Base-by-base conservation (phyloP, 2,797 vertebrate genomes). In the Parauchenoglanis ngamensis region DNA sequence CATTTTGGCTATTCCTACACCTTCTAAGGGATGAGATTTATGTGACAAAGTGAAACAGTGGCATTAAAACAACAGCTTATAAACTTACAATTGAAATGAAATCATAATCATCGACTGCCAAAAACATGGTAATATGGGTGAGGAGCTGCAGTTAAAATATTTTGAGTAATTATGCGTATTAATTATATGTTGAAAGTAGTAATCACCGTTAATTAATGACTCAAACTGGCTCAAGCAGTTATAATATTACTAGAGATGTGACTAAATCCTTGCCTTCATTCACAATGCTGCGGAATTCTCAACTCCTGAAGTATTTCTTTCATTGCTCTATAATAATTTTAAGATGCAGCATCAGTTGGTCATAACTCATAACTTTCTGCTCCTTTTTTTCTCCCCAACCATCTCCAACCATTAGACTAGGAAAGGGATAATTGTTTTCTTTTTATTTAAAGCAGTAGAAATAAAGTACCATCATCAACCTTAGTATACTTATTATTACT, bases 41-140 rank as follows among this genome's bases (percentile, higher is more conserved):
- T 11, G 13, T 8, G 8, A 4, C 8, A 67, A 63, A 63, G n/a
- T 12, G 0, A 52, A 83, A 83, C 3, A 13, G 1, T 12, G 19
- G 80, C 46, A 21, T 83, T 65, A 49, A 82, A 82, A 12, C 56
- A 59, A 59, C 3, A 59, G 56, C 78, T 80, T 56, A 19, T 28
- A 77, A 28, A 56, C 52, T 56, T 61, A 44, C 12, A 25, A n/a
- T 44, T 0, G 44, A 46, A 46, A 82, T 49, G 4, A 65, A 21
- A 49, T 82, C 13, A 28, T 4, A 65, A 81, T n/a, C 4, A 35
- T 31, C 3, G 56, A 19, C 12, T 21, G 8, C 2, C 28, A 35
- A 57, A 78, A 59, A 13, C 28, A 40, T 12, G 3, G 54, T 3
- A 65, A 82, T 10, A 52, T 28, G 15, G 15, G 40, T 10, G 25